phyloP scores from a whole-genome alignment of 2,888 invertebrate genomes.

The Pollenia angustigena region DNA sequence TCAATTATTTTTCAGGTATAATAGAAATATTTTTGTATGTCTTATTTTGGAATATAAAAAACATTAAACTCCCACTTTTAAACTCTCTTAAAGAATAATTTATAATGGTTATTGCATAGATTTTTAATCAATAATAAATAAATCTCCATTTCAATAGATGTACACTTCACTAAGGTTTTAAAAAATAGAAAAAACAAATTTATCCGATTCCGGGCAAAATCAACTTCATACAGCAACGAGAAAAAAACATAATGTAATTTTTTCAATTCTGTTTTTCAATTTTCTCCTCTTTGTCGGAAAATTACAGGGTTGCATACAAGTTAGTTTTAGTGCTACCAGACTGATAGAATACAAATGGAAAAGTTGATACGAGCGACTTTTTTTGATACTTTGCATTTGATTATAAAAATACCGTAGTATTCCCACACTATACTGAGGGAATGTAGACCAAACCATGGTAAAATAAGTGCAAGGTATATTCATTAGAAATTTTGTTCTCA shows the following conservation, averaged over 20 bases:
- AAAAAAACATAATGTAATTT: slow-evolving; percentile 60
- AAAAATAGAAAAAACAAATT: slow-evolving; percentile 12
- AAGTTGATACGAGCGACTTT: no score
- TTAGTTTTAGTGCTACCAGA: background rate
- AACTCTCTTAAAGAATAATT: slow-evolving; percentile 1
- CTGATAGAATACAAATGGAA: no score
- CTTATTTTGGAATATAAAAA: slow-evolving; percentile 8
- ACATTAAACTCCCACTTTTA: slow-evolving; percentile 1
- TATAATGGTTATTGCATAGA: background rate
- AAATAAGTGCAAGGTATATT: no score
- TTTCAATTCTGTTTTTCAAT: slow-evolving; percentile 50
- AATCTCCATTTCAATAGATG: slow-evolving; percentile 34
- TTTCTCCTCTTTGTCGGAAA: background rate
- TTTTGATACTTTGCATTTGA: no score
- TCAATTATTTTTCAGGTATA: background rate
- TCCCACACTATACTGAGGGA: no score
- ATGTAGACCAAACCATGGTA: no score
- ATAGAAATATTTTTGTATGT: background rate
- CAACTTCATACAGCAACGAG: slow-evolving; percentile 43
- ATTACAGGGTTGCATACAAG: slow-evolving; percentile 30
- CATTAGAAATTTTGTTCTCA: no score
- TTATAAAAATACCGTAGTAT: no score
- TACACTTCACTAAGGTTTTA: slow-evolving; percentile 14
- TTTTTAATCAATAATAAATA: slow-evolving; percentile 18
- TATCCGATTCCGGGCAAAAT: slow-evolving; percentile 6